A percentile compares a stretch with the other conserved stretches of the same genome.
phyloP scores from a whole-genome alignment of 2,888 invertebrate genomes.

The Vanessa cardui region DNA sequence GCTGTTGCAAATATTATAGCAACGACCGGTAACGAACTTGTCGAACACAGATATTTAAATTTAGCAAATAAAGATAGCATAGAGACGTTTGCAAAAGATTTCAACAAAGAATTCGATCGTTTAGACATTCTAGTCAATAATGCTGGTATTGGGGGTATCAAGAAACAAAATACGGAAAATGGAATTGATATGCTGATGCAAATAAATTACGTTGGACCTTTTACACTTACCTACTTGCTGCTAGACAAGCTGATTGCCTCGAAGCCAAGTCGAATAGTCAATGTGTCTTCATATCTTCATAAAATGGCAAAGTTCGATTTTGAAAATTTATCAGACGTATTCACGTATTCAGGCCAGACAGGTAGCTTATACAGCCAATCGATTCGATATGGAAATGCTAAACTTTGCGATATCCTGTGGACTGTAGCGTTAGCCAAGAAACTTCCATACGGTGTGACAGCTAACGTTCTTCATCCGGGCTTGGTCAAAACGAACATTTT shows the following conservation, averaged over 20 bases:
- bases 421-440: slow-evolving; percentile 66
- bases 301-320: slow-evolving; percentile 75
- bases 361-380: neutral
- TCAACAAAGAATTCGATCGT: slow-evolving; percentile 74
- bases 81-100: slow-evolving; percentile 83
- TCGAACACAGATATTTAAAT: slow-evolving; percentile 83
- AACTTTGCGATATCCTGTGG: slow-evolving; percentile 69
- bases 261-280: slow-evolving; percentile 69
- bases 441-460: slow-evolving; percentile 84
- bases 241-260: slow-evolving; percentile 70
- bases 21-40: slow-evolving; percentile 86
- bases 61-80: slow-evolving; percentile 78
- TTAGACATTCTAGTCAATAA: slow-evolving; percentile 86
- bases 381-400: slow-evolving; percentile 67
- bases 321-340: slow-evolving; percentile 44
- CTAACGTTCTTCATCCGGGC: slow-evolving; percentile 92
- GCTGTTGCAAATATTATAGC: slow-evolving; percentile 86
- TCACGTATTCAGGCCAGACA: too few species aligned
- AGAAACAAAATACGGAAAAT: slow-evolving; percentile 76
- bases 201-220: slow-evolving; percentile 87
- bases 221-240: slow-evolving; percentile 87
- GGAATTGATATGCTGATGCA: slow-evolving; percentile 85
- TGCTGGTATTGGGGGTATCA: slow-evolving; percentile 76
- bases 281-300: slow-evolving; percentile 67
- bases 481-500: slow-evolving; percentile 90